Evolutionary conservation across 2,797 vertebrate species (phyloP).

Genomic region (Poecilia picta): DNA sequence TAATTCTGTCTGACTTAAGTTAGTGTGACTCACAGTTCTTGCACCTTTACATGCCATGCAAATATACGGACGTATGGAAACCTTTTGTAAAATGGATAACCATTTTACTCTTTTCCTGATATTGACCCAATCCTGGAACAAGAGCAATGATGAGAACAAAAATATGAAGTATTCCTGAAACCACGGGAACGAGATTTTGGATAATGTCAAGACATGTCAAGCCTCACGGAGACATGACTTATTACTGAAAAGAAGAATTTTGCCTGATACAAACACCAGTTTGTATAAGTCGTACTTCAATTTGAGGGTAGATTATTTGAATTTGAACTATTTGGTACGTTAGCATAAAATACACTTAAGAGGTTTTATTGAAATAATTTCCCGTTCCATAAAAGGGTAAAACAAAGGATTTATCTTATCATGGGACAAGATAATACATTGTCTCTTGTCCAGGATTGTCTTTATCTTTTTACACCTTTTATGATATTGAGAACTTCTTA

Average conservation of each 20-base stretch:
- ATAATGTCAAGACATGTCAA: constrained; percentile 15
- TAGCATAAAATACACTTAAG: background rate
- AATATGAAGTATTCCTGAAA: constrained; percentile 15
- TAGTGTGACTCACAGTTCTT: constrained; percentile 48
- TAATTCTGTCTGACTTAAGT: constrained; percentile 41
- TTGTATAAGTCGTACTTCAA: constrained; percentile 19
- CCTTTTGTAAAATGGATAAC: constrained; percentile 48
- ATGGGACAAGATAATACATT: constrained; percentile 13
- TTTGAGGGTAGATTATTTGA: background rate
- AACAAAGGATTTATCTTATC: constrained; percentile 26
- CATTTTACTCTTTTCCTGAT: constrained; percentile 38
- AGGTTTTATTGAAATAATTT: constrained; percentile 18
- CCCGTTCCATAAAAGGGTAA: background rate
- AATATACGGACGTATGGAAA: constrained; percentile 39
- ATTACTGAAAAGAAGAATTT: constrained; percentile 29
- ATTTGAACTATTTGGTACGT: background rate
- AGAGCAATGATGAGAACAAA: constrained; percentile 24
- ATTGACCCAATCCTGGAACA: constrained; percentile 62
- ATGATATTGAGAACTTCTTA: constrained; percentile 54
- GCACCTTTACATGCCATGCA: constrained; percentile 35
- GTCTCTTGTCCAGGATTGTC: constrained; percentile 61
- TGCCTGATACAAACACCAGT: constrained; percentile 19
- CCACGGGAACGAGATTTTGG: constrained; percentile 22
- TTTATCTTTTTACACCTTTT: constrained; percentile 40
- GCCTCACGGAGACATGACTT: constrained; percentile 40